Conservation (phyloP, 2,113 vertebrate genomes). For the Tragelaphus buxtoni region DNA sequence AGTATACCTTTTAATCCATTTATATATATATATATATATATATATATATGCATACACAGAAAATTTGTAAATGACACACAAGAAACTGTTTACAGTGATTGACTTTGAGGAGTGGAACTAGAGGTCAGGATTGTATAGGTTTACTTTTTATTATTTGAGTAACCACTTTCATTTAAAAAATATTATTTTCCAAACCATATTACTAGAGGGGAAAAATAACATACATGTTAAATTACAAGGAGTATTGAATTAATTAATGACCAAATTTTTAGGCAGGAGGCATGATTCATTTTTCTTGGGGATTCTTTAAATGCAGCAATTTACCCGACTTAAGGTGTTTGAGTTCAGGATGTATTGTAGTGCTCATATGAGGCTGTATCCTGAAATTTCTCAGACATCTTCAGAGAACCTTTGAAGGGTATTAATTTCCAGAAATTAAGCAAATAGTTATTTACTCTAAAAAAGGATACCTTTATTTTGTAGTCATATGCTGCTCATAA, state of each 20-base stretch:
- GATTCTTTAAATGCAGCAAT: not conserved
- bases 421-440: not conserved
- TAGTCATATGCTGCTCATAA: not conserved
- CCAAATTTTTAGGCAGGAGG: not conserved
- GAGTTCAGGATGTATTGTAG: not conserved
- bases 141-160: not conserved
- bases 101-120: not conserved
- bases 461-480: not conserved
- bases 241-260: slow-evolving; percentile 17
- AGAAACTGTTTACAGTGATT: not conserved
- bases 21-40: not conserved
- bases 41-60: not conserved
- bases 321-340: not conserved
- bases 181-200: not conserved
- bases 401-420: not conserved
- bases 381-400: not conserved
- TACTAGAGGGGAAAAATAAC: not conserved
- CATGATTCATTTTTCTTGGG: not conserved
- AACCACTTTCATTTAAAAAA: not conserved
- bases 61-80: not conserved
- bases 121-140: not conserved
- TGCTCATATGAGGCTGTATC: not conserved
- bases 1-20: not conserved
- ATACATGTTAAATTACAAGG: not conserved
- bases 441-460: not conserved